Conservation (phyloP, 2,797 vertebrate species). For the Enteromius treurensis region DNA sequence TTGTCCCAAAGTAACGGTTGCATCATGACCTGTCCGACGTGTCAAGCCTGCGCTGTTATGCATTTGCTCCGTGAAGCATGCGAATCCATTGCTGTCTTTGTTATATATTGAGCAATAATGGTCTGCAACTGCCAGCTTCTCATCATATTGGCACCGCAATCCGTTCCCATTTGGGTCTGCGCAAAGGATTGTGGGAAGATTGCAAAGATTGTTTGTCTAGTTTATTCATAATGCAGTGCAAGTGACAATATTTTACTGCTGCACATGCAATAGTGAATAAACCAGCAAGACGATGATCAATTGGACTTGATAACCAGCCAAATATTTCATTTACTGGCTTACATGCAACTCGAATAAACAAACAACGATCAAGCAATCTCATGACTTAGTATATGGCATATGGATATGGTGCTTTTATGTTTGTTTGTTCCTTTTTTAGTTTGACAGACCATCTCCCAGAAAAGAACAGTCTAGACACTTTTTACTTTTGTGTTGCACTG, state of each 20-base stretch:
- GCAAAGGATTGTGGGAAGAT: not conserved
- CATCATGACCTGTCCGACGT: conserved; percentile 16
- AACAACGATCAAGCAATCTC: not conserved
- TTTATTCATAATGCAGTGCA: not conserved
- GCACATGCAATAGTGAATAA: not conserved
- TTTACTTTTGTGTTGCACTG: conserved; percentile 1
- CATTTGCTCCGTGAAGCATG: not conserved
- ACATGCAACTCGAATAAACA: not conserved
- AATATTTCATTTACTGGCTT: not conserved
- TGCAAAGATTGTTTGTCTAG: not conserved
- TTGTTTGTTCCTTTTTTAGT: not conserved
- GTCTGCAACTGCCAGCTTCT: conserved; percentile 4
- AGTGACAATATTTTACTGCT: not conserved
- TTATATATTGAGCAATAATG: conserved; percentile 8
- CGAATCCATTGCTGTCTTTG: not conserved
- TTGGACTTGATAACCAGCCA: not conserved
- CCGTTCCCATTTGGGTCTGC: not conserved
- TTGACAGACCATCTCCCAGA: not conserved
- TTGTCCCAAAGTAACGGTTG: conserved; percentile 6
- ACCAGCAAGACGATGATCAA: not conserved
- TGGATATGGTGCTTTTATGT: not conserved
- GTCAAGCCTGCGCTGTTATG: not conserved
- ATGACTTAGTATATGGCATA: not conserved
- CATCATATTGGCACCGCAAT: not conserved
- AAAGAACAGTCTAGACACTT: not conserved